Conservation (phyloP, 2,888 invertebrate species). For the Apomyelois bistriatella region DNA sequence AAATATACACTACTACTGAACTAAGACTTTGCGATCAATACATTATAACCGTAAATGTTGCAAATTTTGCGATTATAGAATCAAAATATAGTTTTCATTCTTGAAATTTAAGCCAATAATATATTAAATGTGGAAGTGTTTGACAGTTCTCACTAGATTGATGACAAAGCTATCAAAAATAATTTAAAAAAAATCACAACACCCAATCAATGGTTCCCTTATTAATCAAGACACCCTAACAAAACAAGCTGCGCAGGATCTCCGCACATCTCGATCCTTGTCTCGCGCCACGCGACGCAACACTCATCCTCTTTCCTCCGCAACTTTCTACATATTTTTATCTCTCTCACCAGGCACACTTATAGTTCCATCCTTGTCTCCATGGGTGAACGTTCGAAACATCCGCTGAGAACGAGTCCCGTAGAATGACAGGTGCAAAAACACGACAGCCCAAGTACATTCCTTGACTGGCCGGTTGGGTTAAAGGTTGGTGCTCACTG, state of each 20-base stretch:
- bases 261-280: constrained; percentile 28
- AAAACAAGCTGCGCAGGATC: constrained; percentile 42
- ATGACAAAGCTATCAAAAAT: no score
- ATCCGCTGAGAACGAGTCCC: constrained; percentile 62
- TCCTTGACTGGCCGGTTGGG: constrained; percentile 45
- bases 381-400: constrained; percentile 61
- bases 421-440: constrained; percentile 66
- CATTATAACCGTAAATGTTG: no score
- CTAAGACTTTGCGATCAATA: no score
- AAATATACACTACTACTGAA: no score
- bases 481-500: constrained; percentile 21
- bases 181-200: background rate
- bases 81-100: no score
- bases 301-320: constrained; percentile 24
- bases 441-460: constrained; percentile 47
- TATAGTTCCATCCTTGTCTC: constrained; percentile 40
- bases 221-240: constrained; percentile 2
- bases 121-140: background rate
- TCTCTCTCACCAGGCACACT: constrained; percentile 43
- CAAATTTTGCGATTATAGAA: no score
- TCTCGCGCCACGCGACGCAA: constrained; percentile 60
- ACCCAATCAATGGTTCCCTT: background rate
- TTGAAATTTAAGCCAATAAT: background rate
- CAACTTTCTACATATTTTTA: background rate
- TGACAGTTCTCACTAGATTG: no score